Conservation (phyloP, 2,888 invertebrate genomes). For the Scelioninae gen. 1 region DNA sequence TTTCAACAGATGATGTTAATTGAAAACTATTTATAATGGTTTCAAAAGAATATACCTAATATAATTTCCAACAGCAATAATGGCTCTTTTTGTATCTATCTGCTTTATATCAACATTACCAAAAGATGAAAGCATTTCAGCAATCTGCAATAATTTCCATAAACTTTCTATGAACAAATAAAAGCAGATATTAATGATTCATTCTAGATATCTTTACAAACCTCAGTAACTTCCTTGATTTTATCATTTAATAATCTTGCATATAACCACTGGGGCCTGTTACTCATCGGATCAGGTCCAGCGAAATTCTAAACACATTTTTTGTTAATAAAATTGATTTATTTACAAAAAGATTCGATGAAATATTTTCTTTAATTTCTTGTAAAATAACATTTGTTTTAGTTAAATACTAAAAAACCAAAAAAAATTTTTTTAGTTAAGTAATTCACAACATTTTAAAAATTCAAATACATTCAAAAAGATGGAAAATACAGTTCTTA, state of each 20-base stretch:
- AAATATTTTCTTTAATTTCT: no score
- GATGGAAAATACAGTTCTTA: slow-evolving; percentile 80
- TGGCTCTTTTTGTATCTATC: slow-evolving; percentile 84
- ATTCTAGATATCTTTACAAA: slow-evolving; percentile 32
- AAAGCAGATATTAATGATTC: background rate
- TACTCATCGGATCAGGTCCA: slow-evolving; percentile 85
- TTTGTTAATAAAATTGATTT: background rate
- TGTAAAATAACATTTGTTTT: no score
- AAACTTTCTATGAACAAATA: background rate
- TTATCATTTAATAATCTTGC: slow-evolving; percentile 79
- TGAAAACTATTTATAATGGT: no score
- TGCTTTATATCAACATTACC: slow-evolving; percentile 88
- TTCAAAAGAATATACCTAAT: slow-evolving; percentile 84
- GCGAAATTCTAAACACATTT: slow-evolving; percentile 84
- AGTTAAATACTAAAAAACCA: no score
- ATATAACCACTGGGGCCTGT: slow-evolving; percentile 85
- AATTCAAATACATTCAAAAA: no score
- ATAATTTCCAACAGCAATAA: slow-evolving; percentile 87
- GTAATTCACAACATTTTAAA: no score
- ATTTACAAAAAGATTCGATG: no score
- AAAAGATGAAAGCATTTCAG: slow-evolving; percentile 86
- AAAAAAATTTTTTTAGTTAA: no score
- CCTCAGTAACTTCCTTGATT: slow-evolving; percentile 70
- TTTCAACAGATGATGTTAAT: no score
- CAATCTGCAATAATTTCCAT: slow-evolving; percentile 84